Base-by-base conservation (phyloP, 2,888 invertebrate genomes). In the Watsonalla cultraria region DNA sequence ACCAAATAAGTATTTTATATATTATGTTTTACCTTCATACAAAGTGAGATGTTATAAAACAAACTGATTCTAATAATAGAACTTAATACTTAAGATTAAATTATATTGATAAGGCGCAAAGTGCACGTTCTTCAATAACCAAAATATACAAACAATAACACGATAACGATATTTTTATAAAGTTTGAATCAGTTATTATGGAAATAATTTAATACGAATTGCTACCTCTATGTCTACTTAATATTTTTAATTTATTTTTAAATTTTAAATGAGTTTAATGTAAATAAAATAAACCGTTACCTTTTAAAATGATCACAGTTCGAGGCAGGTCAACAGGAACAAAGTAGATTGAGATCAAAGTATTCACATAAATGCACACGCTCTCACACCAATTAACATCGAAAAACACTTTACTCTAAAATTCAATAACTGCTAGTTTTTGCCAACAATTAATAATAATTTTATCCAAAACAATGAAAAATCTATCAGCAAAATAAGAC, bases 261-360 rank as follows among this genome's bases (percentile, higher is more conserved):
- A 35, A 56, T 52, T 59, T 57, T 55, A 42, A 45, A 57, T 51
- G 57, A 33, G 59, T 54, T 46, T 13, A 55, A 60, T 47, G 62
- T 61, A 61, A 66, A 66, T 64, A 65, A 64, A 57, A 65, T 66
- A 77, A 84, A 80, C 86, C 86, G 87, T 88, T 89, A 89, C 88
- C 87, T 87, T 87, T 87, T 82, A 71, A 84, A 87, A 84, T 68
- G 70, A 83, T 78, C 82, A 81, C 82, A 79, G 82, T 64, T 73
- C 72, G 68, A 80, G 73, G 70, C 82, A 81, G 80, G 81, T 83
- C 82, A 83, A 76, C 84, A 84, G 82, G 83, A 85, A 85, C 84
- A 78, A 86, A 80, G 83, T 84, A 82, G 78, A 78, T 74, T 82
- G 78, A 74, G 68, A 74, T 76, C 71, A 69, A 24, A 76, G 70